A percentile compares a stretch with the other conserved stretches of the same genome.
phyloP scores from a whole-genome alignment of 2,888 invertebrate species.

The Leptinotarsa haldemani region DNA sequence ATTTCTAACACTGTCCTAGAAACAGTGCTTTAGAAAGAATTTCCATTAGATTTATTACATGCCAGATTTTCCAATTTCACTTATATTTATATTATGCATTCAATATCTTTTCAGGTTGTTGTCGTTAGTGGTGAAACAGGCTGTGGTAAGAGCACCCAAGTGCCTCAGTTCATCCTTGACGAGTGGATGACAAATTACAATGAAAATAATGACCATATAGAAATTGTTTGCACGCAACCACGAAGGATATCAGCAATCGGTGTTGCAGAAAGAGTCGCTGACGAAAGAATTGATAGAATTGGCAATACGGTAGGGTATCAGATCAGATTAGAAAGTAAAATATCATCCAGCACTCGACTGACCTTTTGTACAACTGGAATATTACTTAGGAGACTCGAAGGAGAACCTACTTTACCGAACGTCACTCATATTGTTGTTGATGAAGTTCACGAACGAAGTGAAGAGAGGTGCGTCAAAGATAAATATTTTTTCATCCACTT shows the following conservation, averaged over 20 bases:
- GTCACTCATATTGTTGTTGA: constrained; percentile 90
- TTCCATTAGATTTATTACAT: too few relatives aligned
- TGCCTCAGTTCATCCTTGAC: constrained; percentile 94
- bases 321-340: constrained; percentile 83
- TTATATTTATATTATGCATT: constrained; percentile 50
- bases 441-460: constrained; percentile 93
- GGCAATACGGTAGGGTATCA: constrained; percentile 77
- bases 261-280: constrained; percentile 90
- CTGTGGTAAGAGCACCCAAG: constrained; percentile 87
- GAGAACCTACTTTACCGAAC: constrained; percentile 79
- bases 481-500: neutral
- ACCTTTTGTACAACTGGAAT: constrained; percentile 96
- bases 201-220: constrained; percentile 72
- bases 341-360: constrained; percentile 81
- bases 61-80: neutral
- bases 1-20: too few relatives aligned
- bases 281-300: constrained; percentile 83
- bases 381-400: constrained; percentile 82
- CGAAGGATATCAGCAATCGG: constrained; percentile 91
- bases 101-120: constrained; percentile 65
- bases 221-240: constrained; percentile 94
- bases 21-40: too few relatives aligned
- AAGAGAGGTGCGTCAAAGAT: constrained; percentile 73
- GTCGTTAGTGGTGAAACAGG: constrained; percentile 89
- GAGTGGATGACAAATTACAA: constrained; percentile 78